Evolutionary conservation across 1,140 invertebrate species (phyloP).

Genomic region (Gryllus bimaculatus): DNA sequence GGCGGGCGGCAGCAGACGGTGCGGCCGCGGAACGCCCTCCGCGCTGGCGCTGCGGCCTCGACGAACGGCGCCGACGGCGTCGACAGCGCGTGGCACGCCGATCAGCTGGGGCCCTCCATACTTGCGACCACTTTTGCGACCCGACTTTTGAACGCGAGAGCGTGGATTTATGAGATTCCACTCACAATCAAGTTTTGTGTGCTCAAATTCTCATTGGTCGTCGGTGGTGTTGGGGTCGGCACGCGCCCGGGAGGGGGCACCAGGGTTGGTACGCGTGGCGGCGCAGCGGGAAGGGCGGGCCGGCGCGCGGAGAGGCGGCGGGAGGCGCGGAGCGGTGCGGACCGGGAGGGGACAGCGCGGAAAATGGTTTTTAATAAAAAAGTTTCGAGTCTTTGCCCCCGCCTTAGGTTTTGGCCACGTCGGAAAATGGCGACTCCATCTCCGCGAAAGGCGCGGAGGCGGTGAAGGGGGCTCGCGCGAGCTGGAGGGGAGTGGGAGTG

Average conservation of each 20-base stretch:
- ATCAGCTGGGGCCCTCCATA: neutral
- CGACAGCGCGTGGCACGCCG: no score
- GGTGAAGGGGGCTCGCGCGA: no score
- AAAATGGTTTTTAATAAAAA: neutral
- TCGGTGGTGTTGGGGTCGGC: neutral
- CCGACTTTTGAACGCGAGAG: neutral
- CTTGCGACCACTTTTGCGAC: neutral
- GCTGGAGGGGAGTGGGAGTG: no score
- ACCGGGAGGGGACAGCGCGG: neutral
- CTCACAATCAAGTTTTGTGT: neutral
- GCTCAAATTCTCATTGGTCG: neutral
- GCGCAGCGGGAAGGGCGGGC: neutral
- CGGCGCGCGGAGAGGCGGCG: neutral
- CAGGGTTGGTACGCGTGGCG: neutral
- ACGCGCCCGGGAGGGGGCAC: no score
- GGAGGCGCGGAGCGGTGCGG: no score
- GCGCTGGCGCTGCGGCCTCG: neutral
- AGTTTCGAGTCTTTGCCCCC: neutral
- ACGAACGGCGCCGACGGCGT: no score
- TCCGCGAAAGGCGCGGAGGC: no score
- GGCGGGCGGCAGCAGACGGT: no score
- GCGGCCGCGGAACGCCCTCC: no score
- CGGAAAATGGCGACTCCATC: no score
- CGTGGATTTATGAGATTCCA: neutral
- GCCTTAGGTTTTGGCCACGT: no score